Evolutionary conservation across 2,888 invertebrate genomes (phyloP).

Genomic region (Volucella bombylans): DNA sequence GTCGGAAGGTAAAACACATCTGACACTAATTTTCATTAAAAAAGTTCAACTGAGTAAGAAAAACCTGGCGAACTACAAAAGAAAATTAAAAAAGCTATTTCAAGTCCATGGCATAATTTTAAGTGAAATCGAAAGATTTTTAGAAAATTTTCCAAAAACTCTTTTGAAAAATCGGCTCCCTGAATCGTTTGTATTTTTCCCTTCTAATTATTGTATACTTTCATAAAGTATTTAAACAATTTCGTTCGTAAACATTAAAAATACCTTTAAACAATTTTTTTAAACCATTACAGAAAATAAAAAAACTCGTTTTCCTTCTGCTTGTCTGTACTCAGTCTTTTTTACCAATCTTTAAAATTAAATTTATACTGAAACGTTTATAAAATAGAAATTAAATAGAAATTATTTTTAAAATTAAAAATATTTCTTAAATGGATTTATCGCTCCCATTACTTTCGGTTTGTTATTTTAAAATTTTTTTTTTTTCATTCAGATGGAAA

Average conservation of each 20-base stretch:
- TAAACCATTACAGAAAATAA: neutral
- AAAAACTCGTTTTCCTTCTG: slow-evolving; percentile 29
- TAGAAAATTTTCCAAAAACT: neutral
- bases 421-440: slow-evolving; percentile 52
- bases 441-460: slow-evolving; percentile 25
- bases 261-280: neutral
- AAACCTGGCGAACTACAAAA: no score
- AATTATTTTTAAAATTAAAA: neutral
- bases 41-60: no score
- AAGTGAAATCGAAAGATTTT: neutral
- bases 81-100: no score
- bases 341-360: slow-evolving; percentile 61
- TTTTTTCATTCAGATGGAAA: slow-evolving; percentile 47
- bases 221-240: neutral
- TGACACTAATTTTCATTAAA: no score
- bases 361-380: neutral
- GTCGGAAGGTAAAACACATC: no score
- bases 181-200: neutral
- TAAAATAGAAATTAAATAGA: neutral
- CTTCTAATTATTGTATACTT: slow-evolving; percentile 11
- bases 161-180: neutral
- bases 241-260: neutral
- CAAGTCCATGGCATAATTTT: neutral
- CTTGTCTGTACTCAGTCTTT: slow-evolving; percentile 65
- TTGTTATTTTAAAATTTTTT: slow-evolving; percentile 1